Conservation (phyloP, 2,797 vertebrate genomes). For the Pangasius larnaudii region DNA sequence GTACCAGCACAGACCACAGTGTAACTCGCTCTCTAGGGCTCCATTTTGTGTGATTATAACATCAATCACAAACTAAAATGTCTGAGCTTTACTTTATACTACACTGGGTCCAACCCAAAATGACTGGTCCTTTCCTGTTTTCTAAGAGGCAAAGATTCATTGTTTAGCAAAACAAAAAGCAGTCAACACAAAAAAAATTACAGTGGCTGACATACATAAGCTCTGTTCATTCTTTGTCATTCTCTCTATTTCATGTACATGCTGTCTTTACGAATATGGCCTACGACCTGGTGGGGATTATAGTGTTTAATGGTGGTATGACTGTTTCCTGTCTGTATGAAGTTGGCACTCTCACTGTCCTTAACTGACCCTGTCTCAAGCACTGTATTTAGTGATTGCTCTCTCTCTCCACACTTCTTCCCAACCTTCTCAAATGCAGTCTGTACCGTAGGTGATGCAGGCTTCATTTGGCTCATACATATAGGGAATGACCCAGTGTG, state of each 20-base stretch:
- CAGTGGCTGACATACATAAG: neutral
- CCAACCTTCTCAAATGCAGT: constrained; percentile 65
- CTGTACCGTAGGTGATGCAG: constrained; percentile 70
- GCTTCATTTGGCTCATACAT: constrained; percentile 54
- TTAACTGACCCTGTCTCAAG: neutral
- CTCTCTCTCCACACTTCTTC: constrained; percentile 35
- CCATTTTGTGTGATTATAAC: constrained; percentile 21
- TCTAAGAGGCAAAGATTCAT: neutral
- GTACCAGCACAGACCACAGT: constrained; percentile 25
- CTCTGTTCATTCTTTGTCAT: neutral
- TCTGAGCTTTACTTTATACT: neutral
- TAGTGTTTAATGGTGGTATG: neutral
- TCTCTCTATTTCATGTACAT: neutral
- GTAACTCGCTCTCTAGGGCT: constrained; percentile 19
- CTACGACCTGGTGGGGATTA: neutral
- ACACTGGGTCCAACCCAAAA: constrained; percentile 22
- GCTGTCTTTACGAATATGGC: neutral
- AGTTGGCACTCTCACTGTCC: neutral
- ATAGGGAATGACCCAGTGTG: constrained; percentile 61
- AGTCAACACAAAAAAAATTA: neutral
- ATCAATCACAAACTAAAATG: neutral
- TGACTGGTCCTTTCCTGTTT: neutral
- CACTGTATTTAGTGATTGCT: neutral
- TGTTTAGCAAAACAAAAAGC: neutral
- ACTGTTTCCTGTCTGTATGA: neutral